Conservation (phyloP, 2,797 vertebrate species). For the Acridotheres tristis region DNA sequence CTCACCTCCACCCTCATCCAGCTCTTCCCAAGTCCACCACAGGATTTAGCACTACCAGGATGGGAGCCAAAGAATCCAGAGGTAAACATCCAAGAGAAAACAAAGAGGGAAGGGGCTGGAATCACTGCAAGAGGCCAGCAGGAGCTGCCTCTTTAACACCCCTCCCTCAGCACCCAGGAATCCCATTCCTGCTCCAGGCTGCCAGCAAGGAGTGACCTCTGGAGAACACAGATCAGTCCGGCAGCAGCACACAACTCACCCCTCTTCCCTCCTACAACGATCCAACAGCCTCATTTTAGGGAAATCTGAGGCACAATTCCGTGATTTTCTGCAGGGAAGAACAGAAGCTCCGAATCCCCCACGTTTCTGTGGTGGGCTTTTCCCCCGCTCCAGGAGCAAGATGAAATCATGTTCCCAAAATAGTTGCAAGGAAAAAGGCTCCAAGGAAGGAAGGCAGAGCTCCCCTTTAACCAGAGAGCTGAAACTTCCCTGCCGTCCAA, state of each 20-base stretch:
- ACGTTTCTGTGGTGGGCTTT: neutral
- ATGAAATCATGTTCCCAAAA: constrained; percentile 6
- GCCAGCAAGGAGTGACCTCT: neutral
- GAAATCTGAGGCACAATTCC: neutral
- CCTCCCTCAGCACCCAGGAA: neutral
- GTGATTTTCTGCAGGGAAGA: neutral
- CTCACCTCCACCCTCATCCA: neutral
- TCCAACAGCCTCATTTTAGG: neutral
- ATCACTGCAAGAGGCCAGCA: neutral
- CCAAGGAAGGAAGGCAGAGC: neutral
- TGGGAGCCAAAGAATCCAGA: neutral
- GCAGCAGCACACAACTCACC: neutral
- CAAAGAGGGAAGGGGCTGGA: neutral
- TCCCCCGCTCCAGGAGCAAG: neutral
- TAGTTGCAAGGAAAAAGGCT: neutral
- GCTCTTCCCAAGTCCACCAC: neutral
- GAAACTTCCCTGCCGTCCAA: neutral
- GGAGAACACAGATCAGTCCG: neutral
- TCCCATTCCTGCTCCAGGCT: neutral
- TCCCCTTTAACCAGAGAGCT: neutral
- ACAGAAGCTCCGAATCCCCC: neutral
- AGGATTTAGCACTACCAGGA: neutral
- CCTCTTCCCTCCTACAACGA: neutral
- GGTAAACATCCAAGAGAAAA: neutral
- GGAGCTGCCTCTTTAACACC: constrained; percentile 11